Evolutionary conservation across 2,113 vertebrate genomes (phyloP).

Genomic region (Sarotherodon lohbergeri): DNA sequence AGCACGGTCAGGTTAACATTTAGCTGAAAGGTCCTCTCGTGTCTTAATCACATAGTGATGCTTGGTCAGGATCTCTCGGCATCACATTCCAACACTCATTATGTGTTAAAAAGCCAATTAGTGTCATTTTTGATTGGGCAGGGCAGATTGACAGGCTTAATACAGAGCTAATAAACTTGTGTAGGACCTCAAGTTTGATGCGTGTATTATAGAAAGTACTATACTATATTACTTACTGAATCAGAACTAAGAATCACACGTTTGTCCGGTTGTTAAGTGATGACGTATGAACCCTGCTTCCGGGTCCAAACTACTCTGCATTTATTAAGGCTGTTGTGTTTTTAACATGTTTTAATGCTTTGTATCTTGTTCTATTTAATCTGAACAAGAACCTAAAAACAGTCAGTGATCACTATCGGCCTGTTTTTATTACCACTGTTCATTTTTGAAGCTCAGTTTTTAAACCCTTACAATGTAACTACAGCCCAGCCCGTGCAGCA

Average conservation of each 20-base stretch:
- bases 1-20: neutral
- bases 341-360: neutral
- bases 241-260: neutral
- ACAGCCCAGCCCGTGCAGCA: too few relatives aligned
- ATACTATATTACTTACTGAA: neutral
- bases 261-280: neutral
- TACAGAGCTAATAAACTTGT: fast-evolving
- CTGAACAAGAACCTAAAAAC: neutral
- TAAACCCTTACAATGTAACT: fast-evolving
- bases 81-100: fast-evolving
- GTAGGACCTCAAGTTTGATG: neutral
- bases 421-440: neutral
- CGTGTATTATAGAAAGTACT: neutral
- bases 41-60: neutral
- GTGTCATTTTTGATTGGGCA: neutral
- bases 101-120: neutral
- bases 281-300: neutral
- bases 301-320: neutral
- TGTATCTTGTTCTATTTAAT: neutral
- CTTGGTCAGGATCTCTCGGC: neutral
- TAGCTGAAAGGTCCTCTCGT: neutral
- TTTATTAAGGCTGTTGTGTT: neutral
- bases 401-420: neutral
- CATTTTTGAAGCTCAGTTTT: too few relatives aligned
- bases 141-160: neutral